Percentiles rank a stretch among this genome's conserved stretches.
Conservation (phyloP, 2,113 vertebrate genomes). For the Lepus timidus region DNA sequence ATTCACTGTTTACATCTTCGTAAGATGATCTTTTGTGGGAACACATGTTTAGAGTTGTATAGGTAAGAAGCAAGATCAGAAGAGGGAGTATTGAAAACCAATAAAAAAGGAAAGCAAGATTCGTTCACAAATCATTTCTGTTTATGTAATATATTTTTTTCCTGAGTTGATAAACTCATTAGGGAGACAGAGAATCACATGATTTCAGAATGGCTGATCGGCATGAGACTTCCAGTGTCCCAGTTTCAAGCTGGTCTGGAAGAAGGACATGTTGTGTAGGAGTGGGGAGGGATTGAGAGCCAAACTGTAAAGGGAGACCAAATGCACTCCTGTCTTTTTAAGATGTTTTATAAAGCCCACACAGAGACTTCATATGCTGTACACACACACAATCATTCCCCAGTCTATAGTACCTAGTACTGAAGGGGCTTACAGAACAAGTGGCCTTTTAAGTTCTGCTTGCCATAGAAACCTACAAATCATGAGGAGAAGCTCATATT, state of each 20-base stretch:
- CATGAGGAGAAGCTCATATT: background rate
- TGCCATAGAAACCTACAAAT: slow-evolving; percentile 37
- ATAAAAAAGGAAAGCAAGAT: background rate
- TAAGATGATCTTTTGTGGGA: background rate
- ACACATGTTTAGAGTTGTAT: background rate
- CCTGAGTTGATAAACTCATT: background rate
- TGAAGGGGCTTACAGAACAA: background rate
- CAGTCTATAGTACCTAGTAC: background rate
- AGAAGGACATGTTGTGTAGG: background rate
- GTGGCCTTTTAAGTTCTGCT: background rate
- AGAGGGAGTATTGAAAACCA: background rate
- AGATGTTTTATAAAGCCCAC: background rate
- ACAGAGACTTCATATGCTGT: background rate
- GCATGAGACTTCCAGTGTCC: background rate
- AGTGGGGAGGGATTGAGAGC: background rate
- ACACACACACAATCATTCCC: background rate
- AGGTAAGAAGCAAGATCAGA: background rate
- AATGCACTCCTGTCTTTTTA: background rate
- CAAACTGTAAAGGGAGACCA: background rate
- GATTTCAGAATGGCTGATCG: background rate
- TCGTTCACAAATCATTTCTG: slow-evolving; percentile 2
- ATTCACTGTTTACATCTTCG: background rate
- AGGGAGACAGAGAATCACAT: background rate
- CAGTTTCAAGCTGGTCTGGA: slow-evolving; percentile 16
- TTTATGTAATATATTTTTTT: background rate